phyloP scores from a whole-genome alignment of 1,140 invertebrate species.

The Dreissena rostriformis region DNA sequence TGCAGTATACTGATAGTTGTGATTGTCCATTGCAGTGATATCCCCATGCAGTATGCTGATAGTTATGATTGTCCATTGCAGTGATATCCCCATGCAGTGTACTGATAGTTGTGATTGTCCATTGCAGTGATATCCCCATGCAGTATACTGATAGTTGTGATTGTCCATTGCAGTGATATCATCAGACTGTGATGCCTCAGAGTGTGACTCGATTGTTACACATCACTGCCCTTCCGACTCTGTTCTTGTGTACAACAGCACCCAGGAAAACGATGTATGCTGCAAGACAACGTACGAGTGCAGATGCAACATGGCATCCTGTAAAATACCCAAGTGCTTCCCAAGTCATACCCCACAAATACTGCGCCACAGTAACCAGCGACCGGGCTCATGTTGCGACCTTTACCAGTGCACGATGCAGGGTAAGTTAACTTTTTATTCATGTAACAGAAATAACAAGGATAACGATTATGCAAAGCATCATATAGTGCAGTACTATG shows the following conservation, averaged over 20 bases:
- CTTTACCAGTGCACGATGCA: conserved; percentile 72
- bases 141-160: conserved; percentile 5
- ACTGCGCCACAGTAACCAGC: conserved; percentile 60
- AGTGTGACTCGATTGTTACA: conserved; percentile 36
- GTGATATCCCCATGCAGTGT: neutral
- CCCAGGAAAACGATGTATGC: conserved; percentile 49
- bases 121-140: neutral
- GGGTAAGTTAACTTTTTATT: conserved; percentile 59
- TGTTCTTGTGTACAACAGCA: conserved; percentile 53
- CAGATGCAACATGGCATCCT: conserved; percentile 64
- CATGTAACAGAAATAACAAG: neutral
- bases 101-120: too few species aligned
- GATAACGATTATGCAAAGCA: too few species aligned
- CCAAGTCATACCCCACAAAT: conserved; percentile 63
- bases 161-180: conserved; percentile 35
- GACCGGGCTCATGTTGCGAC: conserved; percentile 78
- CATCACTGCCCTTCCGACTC: conserved; percentile 49
- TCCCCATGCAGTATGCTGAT: too few species aligned
- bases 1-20: too few species aligned
- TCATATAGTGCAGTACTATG: too few species aligned
- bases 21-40: too few species aligned
- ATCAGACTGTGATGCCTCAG: conserved; percentile 41
- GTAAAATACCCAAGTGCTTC: conserved; percentile 65
- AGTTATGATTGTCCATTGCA: too few species aligned
- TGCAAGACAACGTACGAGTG: conserved; percentile 63